Base-by-base conservation (phyloP, 1,140 invertebrate genomes). In the Drosophila suzukii region DNA sequence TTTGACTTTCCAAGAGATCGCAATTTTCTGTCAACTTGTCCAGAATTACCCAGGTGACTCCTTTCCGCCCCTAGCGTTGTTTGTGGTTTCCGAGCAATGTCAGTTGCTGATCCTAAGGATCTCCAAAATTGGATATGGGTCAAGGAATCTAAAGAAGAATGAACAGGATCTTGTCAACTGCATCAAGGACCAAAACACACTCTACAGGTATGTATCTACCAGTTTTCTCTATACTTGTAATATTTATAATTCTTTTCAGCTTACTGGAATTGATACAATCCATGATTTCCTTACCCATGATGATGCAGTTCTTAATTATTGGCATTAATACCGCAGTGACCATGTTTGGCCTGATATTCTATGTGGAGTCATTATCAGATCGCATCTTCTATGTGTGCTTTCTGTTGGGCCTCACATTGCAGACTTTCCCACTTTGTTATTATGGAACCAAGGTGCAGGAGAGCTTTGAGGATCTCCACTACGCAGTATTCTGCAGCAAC, bases 341-440 rank as follows among this genome's bases (percentile, higher is more conserved):
- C 1, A 13, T 81, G 46, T 79, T 62, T 12, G 57, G 66, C 0
- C 27, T 91, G 6, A 6, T 91, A 4, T 81, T 91, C 3, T 91
- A 55, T 38, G 85, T 72, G 4, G 54, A 73, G 1, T 53, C 24
- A 6, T 24, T 72, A 1, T 41, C 51, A 8, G 77, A 85, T 4
- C 54, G 57, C 1, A 6, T 86, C 1, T 84, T 75, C 43, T 75
- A 67, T 38, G 15, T 70, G 11, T 47, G 50, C 0, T 81, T 83
- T 34, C 67, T 92, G 4, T 6, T 78, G 2, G 67, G 15, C 3
- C 30, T 91, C 13, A 46, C 47, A 7, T 5, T 83, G 39, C 43
- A 91, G 54, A 86, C 82, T 13, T 91, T 73, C 56, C 83, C 86
- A 0, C 32, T 75, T 0, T 92, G 91, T 36, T 91, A 81, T 32